Percentiles rank a stretch among this genome's conserved stretches.
Evolutionary conservation across 2,888 invertebrate genomes (phyloP).

Genomic region (Tachystola acroxantha): DNA sequence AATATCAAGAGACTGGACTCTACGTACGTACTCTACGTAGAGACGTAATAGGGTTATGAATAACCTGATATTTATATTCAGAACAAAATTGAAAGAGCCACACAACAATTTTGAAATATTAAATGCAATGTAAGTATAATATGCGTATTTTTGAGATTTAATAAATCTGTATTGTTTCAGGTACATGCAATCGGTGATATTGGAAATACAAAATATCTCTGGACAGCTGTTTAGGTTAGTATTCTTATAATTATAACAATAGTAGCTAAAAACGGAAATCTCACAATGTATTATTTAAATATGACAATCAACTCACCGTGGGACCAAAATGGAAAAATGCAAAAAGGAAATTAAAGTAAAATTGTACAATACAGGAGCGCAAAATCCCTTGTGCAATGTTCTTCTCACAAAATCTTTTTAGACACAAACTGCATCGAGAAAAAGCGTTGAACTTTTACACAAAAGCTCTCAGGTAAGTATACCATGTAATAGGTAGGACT

Average conservation of each 20-base stretch:
- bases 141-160: too few relatives aligned
- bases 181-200: conserved; percentile 16
- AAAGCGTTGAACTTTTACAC: conserved; percentile 74
- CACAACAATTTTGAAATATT: too few relatives aligned
- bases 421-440: conserved; percentile 62
- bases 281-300: background rate
- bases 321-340: conserved; percentile 19
- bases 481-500: conserved; percentile 61
- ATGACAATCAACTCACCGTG: conserved; percentile 23
- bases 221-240: conserved; percentile 8
- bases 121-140: too few relatives aligned
- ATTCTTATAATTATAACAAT: conserved; percentile 3
- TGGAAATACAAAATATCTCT: background rate
- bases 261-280: conserved; percentile 7
- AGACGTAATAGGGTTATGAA: too few relatives aligned
- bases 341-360: conserved; percentile 26
- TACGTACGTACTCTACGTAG: too few relatives aligned
- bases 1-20: background rate
- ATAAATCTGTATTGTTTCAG: too few relatives aligned
- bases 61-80: too few relatives aligned
- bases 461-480: conserved; percentile 76
- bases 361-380: conserved; percentile 31
- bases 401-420: conserved; percentile 57
- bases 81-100: too few relatives aligned
- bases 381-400: conserved; percentile 43